phyloP scores from a whole-genome alignment of 1,140 invertebrate genomes.

The Pseudomyrmex cubaensis region DNA sequence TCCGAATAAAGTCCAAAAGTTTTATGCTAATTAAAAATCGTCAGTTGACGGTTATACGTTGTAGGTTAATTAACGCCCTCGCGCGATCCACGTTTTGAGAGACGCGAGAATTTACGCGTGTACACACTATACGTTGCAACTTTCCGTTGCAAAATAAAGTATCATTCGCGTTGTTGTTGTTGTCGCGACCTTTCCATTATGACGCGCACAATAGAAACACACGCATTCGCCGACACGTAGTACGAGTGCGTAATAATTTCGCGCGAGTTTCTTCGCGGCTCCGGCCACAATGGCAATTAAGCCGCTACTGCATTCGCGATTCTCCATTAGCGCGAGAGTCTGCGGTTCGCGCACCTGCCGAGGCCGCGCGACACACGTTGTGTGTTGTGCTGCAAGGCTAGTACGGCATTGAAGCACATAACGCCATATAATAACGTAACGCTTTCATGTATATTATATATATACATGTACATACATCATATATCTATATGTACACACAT shows the following conservation, averaged over 20 bases:
- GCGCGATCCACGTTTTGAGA: too few relatives aligned
- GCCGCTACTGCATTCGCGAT: conserved; percentile 24
- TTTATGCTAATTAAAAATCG: too few relatives aligned
- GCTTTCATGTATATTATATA: background rate
- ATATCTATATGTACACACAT: background rate
- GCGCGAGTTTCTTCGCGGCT: background rate
- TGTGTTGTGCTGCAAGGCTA: background rate
- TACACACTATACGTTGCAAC: too few relatives aligned
- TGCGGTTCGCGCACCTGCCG: conserved; percentile 18
- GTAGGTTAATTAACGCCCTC: too few relatives aligned
- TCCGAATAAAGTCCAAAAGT: too few relatives aligned
- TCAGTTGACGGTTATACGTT: too few relatives aligned
- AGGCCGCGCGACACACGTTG: background rate
- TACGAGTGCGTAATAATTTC: background rate
- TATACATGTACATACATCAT: too few relatives aligned
- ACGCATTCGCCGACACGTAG: background rate
- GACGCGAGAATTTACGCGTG: too few relatives aligned
- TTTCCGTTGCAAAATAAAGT: too few relatives aligned
- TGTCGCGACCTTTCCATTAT: too few relatives aligned
- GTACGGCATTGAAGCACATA: background rate
- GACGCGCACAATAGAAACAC: background rate
- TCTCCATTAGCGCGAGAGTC: conserved; percentile 29
- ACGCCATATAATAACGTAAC: conserved; percentile 31
- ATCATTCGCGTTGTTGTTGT: too few relatives aligned
- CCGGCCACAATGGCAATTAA: conserved; percentile 13